phyloP scores from a whole-genome alignment of 2,888 invertebrate species.

The Drosophila kambysellisi region DNA sequence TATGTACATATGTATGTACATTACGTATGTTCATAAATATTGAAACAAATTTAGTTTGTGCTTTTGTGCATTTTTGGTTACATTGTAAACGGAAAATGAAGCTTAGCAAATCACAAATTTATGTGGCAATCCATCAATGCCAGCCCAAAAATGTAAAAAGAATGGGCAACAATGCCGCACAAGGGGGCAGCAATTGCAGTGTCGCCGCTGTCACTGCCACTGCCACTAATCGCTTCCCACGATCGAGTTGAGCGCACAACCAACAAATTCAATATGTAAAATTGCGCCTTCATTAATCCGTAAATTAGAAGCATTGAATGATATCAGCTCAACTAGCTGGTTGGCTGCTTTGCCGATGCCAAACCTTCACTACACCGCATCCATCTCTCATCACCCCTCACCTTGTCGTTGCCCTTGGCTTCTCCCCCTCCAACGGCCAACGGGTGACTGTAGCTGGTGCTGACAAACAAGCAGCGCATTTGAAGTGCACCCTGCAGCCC shows the following conservation, averaged over 20 bases:
- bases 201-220: slow-evolving; percentile 35
- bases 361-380: neutral
- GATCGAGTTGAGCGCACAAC: slow-evolving; percentile 60
- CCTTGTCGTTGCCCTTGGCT: neutral
- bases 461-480: slow-evolving; percentile 60
- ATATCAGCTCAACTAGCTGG: slow-evolving; percentile 54
- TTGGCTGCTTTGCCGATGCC: slow-evolving; percentile 28
- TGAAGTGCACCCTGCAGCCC: slow-evolving; percentile 74
- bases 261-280: slow-evolving; percentile 75
- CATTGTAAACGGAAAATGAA: slow-evolving; percentile 57
- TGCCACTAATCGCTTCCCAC: slow-evolving; percentile 80
- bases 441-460: slow-evolving; percentile 47
- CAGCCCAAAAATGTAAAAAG: slow-evolving; percentile 42
- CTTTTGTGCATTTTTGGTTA: slow-evolving; percentile 35
- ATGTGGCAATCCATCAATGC: slow-evolving; percentile 76
- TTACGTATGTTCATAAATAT: slow-evolving; percentile 46
- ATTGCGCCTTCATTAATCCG: slow-evolving; percentile 81
- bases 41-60: slow-evolving; percentile 63
- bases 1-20: slow-evolving; percentile 1
- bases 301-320: slow-evolving; percentile 78
- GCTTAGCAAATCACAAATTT: slow-evolving; percentile 75
- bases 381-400: neutral
- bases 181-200: slow-evolving; percentile 21
- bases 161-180: slow-evolving; percentile 5
- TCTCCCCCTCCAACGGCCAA: neutral